These are phyloP conservation scores for Drosophila repletoides DNA, from an alignment of 1,140 invertebrate species.

Conservation along the genomic window DNA sequence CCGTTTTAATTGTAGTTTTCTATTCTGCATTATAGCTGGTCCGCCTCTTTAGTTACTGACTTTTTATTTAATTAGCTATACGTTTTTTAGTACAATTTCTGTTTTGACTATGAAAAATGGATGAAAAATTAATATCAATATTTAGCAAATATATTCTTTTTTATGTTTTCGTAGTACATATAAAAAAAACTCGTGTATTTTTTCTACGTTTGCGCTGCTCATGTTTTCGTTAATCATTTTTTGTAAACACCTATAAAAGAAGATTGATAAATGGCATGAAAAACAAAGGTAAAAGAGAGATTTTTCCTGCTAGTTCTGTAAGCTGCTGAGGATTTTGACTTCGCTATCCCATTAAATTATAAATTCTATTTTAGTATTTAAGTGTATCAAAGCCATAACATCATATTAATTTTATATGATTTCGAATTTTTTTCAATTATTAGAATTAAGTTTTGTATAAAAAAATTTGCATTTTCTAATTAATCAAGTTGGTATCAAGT, in stretches of 20 bases:
- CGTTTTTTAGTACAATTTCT: not conserved
- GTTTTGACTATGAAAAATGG: constrained; percentile 7
- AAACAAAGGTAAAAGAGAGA: too few relatives aligned
- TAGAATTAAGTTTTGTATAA: not conserved
- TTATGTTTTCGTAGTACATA: not conserved
- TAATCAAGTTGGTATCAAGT: constrained; percentile 33
- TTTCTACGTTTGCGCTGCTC: too few relatives aligned
- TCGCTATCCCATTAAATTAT: too few relatives aligned
- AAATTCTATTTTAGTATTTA: not conserved
- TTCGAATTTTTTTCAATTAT: constrained; percentile 10
- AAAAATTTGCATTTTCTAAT: constrained; percentile 27
- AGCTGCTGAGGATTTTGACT: too few relatives aligned
- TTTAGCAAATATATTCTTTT: not conserved
- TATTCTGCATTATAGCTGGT: not conserved
- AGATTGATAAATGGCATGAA: too few relatives aligned
- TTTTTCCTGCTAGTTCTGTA: too few relatives aligned
- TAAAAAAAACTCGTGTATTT: too few relatives aligned
- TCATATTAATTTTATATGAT: too few relatives aligned
- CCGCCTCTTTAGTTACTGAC: not conserved
- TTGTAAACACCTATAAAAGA: too few relatives aligned
- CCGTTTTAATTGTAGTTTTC: constrained; percentile 11
- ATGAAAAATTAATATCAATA: too few relatives aligned
- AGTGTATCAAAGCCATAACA: not conserved
- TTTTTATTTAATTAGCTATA: constrained; percentile 3
- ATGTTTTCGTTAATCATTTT: too few relatives aligned